Base-by-base conservation (phyloP, 2,888 invertebrate species). In the Macropis europaea region DNA sequence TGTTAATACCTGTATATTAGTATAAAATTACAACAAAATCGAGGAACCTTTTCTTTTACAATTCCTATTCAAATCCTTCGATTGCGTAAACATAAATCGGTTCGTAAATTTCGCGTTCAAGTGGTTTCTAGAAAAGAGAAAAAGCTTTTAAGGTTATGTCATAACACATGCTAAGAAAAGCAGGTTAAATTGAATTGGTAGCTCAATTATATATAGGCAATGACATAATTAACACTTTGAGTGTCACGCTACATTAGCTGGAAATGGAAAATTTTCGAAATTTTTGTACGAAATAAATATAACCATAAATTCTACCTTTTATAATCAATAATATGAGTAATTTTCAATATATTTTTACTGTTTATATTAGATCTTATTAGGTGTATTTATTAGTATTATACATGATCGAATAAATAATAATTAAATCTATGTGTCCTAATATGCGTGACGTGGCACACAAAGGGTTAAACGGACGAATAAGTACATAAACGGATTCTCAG, bases 101-200 rank as follows among this genome's bases (percentile, higher is more conserved):
- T 30, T 32, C 15, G 24, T 38, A 67, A 50, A 48, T 24, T 36
- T 42, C 15, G 28, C 17, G 19, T 4, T 28, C 17, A 36, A 38
- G 17, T 24, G 9, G 11, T 22, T 40, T 28, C 56, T 69, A 45
- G 0, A 48, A 67, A 28, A 59, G 1, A 36, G 11, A 54, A 2
- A 47, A 43, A n/a, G n/a, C 0, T 47, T 40, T 40, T 30, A 28
- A 67, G 68, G 53, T 67, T 68, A 61, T 67, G 24, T 45, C 50
- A 6, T 3, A 48, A 32, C 17, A 38, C 9, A 15, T 2, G 3
- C 22, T n/a, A 24, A 17, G 19, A 6, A 34, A 47, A 26, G 56
- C 43, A 69, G 53, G 34, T 61, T 68, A 60, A 50, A 50, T 54
- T 38, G 11, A 22, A 43, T 11, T 19, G 54, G 60, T 60, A 36